A percentile compares a stretch with the other conserved stretches of the same genome.
Conservation (phyloP, 1,140 invertebrate species). For the Habropoda laboriosa region DNA sequence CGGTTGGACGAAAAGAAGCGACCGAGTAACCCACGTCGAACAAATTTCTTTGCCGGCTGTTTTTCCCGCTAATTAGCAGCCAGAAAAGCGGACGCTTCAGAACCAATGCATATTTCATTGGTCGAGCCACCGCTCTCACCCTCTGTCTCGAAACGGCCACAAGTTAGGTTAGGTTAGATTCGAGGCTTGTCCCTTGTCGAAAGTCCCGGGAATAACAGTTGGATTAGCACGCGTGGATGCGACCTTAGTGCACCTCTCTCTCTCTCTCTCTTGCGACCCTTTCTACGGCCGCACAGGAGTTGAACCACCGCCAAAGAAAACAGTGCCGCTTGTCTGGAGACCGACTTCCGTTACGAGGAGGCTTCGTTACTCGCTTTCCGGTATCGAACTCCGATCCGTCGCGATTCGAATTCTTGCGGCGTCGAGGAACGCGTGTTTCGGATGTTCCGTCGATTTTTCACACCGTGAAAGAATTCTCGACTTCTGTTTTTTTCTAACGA, state of each 20-base stretch:
- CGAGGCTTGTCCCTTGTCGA: conserved; percentile 52
- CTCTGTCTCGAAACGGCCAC: background rate
- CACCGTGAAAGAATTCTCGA: no score
- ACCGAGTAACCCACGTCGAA: background rate
- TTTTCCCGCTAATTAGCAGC: conserved; percentile 44
- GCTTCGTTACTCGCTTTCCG: no score
- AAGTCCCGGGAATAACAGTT: conserved; percentile 63
- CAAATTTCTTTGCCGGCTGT: conserved; percentile 16
- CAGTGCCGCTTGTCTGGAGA: conserved; percentile 25
- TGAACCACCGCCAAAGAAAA: conserved; percentile 63
- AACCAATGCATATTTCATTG: conserved; percentile 51
- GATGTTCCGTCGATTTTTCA: no score
- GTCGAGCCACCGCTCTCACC: background rate
- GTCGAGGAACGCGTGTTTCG: no score
- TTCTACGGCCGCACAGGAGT: conserved; percentile 28
- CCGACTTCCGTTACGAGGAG: no score
- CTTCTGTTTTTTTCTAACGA: no score
- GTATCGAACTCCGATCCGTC: no score
- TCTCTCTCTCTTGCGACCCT: conserved; percentile 48
- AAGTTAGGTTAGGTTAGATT: conserved; percentile 38
- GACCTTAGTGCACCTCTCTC: conserved; percentile 49
- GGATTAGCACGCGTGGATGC: conserved; percentile 60
- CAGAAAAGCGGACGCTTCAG: background rate
- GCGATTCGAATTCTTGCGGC: no score
- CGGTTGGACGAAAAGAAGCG: background rate